phyloP scores from a whole-genome alignment of 2,797 vertebrate genomes.

The Eleutherodactylus coqui region DNA sequence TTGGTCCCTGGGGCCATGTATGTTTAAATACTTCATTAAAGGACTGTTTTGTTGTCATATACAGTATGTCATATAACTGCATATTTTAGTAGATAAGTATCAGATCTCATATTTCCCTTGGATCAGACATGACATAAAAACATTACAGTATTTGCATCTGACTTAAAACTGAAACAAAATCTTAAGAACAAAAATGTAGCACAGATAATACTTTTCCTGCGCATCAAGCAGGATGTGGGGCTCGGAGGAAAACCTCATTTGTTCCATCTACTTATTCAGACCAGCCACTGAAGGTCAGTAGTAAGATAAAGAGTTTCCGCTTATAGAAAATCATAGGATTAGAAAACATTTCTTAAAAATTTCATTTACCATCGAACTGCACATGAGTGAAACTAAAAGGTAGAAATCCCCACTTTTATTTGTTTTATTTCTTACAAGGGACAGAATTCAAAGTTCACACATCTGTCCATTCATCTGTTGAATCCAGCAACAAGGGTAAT shows the following conservation, averaged over 20 bases:
- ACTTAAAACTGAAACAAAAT: neutral
- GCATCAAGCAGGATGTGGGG: constrained; percentile 6
- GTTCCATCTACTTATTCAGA: constrained; percentile 23
- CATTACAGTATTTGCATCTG: neutral
- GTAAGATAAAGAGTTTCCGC: constrained; percentile 50
- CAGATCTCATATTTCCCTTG: neutral
- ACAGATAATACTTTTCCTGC: neutral
- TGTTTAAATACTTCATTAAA: no score
- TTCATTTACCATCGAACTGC: constrained; percentile 15
- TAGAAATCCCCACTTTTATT: no score
- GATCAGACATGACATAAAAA: neutral
- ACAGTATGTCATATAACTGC: no score
- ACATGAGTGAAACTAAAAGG: neutral
- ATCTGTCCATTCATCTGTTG: no score
- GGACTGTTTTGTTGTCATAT: no score
- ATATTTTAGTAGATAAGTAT: neutral
- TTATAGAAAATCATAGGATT: constrained; percentile 9
- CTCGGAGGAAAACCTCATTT: neutral
- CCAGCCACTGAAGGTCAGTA: constrained; percentile 32
- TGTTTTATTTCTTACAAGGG: no score
- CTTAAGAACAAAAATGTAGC: neutral
- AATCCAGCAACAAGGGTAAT: no score
- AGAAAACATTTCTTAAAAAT: constrained; percentile 16
- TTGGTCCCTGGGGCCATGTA: no score
- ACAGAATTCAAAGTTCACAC: no score